A percentile compares a stretch with the other conserved stretches of the same genome.
phyloP scores from a whole-genome alignment of 2,888 invertebrate species.

The Sesia bembeciformis region DNA sequence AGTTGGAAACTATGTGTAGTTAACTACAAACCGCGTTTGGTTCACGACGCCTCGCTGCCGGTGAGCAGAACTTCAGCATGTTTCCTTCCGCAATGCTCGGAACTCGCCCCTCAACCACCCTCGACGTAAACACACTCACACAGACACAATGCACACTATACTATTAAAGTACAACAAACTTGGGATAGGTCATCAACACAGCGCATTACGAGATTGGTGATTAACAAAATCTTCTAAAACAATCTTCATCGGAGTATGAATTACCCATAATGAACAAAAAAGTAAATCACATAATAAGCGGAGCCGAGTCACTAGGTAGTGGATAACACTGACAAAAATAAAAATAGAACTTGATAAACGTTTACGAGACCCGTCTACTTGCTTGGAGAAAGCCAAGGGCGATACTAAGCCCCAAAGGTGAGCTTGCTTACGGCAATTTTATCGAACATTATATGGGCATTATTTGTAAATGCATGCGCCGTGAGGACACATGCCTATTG shows the following conservation, averaged over 20 bases:
- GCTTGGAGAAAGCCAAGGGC: slow-evolving; percentile 47
- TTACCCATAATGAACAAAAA: no score
- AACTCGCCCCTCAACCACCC: not conserved
- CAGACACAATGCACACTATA: not conserved
- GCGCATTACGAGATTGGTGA: not conserved
- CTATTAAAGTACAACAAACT: not conserved
- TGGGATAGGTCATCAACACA: not conserved
- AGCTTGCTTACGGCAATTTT: slow-evolving; percentile 56
- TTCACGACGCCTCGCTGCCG: slow-evolving; percentile 69
- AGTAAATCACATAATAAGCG: no score
- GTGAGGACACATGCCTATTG: slow-evolving; percentile 53
- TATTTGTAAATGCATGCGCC: slow-evolving; percentile 70
- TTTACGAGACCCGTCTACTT: slow-evolving; percentile 3
- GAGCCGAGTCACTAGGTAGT: no score
- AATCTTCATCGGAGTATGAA: slow-evolving; percentile 7
- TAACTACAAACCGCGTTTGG: slow-evolving; percentile 60
- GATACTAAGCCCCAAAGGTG: slow-evolving; percentile 47
- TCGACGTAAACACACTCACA: not conserved
- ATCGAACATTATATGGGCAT: slow-evolving; percentile 70
- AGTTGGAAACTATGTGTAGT: not conserved
- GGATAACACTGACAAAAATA: no score
- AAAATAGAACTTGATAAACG: no score
- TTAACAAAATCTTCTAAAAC: no score
- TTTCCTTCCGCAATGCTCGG: slow-evolving; percentile 31
- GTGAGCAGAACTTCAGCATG: slow-evolving; percentile 78